Percentiles rank a stretch among this genome's conserved stretches.
These are phyloP conservation scores for Apamea monoglypha DNA, from an alignment of 2,888 invertebrate species.

Conservation along the genomic window DNA sequence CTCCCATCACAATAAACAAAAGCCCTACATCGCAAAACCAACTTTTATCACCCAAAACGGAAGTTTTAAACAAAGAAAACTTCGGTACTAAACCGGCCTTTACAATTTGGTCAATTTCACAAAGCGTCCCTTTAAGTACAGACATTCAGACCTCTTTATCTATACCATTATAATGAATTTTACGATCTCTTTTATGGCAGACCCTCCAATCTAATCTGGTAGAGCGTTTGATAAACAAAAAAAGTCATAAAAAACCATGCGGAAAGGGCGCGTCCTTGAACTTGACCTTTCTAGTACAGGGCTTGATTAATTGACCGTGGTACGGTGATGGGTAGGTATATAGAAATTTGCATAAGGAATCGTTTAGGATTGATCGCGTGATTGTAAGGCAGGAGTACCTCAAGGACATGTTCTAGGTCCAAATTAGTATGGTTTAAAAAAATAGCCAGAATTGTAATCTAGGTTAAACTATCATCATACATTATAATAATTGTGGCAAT, in stretches of 20 bases:
- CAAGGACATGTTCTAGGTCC: constrained; percentile 21
- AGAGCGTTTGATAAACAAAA: constrained; percentile 68
- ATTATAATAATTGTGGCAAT: background rate
- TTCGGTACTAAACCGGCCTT: constrained; percentile 40
- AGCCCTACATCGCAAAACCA: background rate
- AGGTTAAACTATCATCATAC: no score
- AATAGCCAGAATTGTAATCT: background rate
- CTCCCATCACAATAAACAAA: constrained; percentile 18
- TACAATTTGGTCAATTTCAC: constrained; percentile 70
- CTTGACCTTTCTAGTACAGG: constrained; percentile 47
- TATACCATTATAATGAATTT: constrained; percentile 70
- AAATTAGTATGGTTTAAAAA: background rate
- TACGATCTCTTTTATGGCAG: constrained; percentile 73
- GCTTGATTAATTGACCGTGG: constrained; percentile 59
- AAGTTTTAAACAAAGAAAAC: constrained; percentile 40
- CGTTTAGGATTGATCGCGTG: constrained; percentile 15
- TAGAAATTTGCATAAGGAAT: constrained; percentile 30
- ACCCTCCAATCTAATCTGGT: constrained; percentile 76
- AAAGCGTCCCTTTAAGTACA: constrained; percentile 72
- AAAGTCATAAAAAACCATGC: constrained; percentile 62
- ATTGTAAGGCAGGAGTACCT: background rate
- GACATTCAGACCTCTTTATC: constrained; percentile 75
- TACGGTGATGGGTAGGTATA: constrained; percentile 23
- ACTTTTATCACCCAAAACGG: constrained; percentile 40
- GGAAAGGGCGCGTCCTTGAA: constrained; percentile 53